These are phyloP conservation scores for Thecocarcelia acutangulata DNA, from an alignment of 2,888 invertebrate species.

Conservation along the genomic window DNA sequence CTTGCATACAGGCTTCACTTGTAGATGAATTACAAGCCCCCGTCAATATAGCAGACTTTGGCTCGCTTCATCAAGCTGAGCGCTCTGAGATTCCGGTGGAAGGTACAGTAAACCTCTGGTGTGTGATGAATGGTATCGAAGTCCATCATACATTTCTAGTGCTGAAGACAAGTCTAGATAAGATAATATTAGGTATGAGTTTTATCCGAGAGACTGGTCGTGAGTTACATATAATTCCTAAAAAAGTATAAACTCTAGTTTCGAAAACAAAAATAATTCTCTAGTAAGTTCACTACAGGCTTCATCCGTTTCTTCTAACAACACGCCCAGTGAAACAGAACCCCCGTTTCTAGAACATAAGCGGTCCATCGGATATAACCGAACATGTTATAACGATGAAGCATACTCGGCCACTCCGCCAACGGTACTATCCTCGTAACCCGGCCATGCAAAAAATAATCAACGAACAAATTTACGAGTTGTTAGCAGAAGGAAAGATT, in stretches of 20 bases:
- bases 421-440: constrained; percentile 39
- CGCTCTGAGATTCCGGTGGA: background rate
- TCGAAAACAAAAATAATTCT: too few relatives aligned
- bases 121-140: constrained; percentile 22
- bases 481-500: constrained; percentile 8
- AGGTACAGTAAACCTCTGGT: constrained; percentile 18
- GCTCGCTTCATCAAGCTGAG: constrained; percentile 12
- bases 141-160: too few relatives aligned
- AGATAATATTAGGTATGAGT: too few relatives aligned
- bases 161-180: too few relatives aligned
- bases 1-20: constrained; percentile 3
- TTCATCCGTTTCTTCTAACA: background rate
- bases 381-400: too few relatives aligned
- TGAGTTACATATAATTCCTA: too few relatives aligned
- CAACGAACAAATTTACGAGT: constrained; percentile 25
- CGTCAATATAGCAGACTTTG: background rate
- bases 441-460: constrained; percentile 42
- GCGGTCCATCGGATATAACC: background rate
- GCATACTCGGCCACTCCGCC: constrained; percentile 28
- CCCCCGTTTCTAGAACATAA: constrained; percentile 6
- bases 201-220: too few relatives aligned
- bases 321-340: background rate
- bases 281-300: too few relatives aligned
- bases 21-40: constrained; percentile 10
- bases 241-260: too few relatives aligned